Evolutionary conservation across 2,888 invertebrate species (phyloP), one percentile per base, ranked within the genome.

Genomic region (Hartigia nigra): DNA sequence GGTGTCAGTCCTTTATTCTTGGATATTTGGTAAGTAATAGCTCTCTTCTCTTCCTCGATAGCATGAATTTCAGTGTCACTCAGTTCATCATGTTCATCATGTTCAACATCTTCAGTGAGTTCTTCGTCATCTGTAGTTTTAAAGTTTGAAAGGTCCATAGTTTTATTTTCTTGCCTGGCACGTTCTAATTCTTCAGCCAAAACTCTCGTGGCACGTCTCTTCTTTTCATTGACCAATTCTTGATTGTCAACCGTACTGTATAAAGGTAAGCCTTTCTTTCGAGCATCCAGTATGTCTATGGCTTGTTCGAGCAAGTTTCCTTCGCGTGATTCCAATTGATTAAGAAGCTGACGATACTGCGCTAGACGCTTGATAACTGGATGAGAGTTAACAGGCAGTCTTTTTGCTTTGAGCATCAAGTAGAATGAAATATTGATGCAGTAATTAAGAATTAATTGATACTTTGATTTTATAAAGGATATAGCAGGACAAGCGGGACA

Each of bases 1-100:
- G 98, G 97, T 69, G 96, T 98, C 31, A 99, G 93, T 31, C 99
- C 99, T 92, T 98, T 98, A 90, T 99, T 99, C 92, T 99, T 99
- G 32, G 96, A 96, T 90, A 99, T 99, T 94, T 98, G 95, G 90
- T 98, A 97, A 3, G 97, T 98, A 83, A 98, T 98, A 77, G 95
- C 95, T 86, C 98, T 94, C 89, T 97, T 98, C 76, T 93, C 94
- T 70, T 88, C 89, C 36, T 70, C 80, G 2, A 2, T 91, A 70
- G 83, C 87, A 70, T 31, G 34, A 37, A 55, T 77, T 36, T 81
- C 79, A 34, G 82, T 74, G 3, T 74, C 80, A 9, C 34, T 37
- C 14, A 77, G 79, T 12, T 80, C 82, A 75, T 75, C 70, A 12
- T 79, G 77, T 55, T 77, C 72, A 70, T 81, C 81, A 75, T 83